phyloP scores from a whole-genome alignment of 2,113 vertebrate genomes.

The Salvelinus alpinus region DNA sequence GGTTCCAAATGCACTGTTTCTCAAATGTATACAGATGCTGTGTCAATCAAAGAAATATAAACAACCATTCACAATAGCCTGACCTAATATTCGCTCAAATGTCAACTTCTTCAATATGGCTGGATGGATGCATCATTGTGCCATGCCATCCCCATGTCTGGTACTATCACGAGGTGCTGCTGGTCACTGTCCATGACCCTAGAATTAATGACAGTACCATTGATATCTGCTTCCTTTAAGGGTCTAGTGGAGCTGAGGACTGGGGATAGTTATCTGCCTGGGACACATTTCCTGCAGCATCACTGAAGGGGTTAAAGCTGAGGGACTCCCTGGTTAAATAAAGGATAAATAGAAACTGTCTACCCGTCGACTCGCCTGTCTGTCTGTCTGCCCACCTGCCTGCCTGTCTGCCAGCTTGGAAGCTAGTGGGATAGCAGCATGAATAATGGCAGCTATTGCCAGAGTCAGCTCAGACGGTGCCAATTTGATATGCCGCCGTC shows the following conservation, averaged over 20 bases:
- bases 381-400: conserved; percentile 7
- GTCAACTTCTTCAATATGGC: background rate
- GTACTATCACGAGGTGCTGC: conserved; percentile 57
- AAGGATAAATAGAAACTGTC: too few species aligned
- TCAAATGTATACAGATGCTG: conserved; percentile 56
- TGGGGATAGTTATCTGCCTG: conserved; percentile 56
- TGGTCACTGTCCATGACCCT: conserved; percentile 51
- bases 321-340: conserved; percentile 7
- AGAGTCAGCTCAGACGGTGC: conserved; percentile 88
- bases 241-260: conserved; percentile 39
- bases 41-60: conserved; percentile 31
- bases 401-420: conserved; percentile 42
- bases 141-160: conserved; percentile 29
- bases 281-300: conserved; percentile 51
- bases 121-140: conserved; percentile 5
- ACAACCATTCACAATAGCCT: conserved; percentile 16
- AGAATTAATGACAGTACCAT: conserved; percentile 61
- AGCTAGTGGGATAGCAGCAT: conserved; percentile 64
- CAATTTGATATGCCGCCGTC: conserved; percentile 93
- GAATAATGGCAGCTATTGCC: conserved; percentile 77
- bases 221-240: conserved; percentile 52
- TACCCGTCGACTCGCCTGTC: too few species aligned
- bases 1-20: conserved; percentile 31
- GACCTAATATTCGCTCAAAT: conserved; percentile 34
- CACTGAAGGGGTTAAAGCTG: conserved; percentile 60